Evolutionary conservation across 2,888 invertebrate species (phyloP).

Genomic region (Diplolepis rosae): DNA sequence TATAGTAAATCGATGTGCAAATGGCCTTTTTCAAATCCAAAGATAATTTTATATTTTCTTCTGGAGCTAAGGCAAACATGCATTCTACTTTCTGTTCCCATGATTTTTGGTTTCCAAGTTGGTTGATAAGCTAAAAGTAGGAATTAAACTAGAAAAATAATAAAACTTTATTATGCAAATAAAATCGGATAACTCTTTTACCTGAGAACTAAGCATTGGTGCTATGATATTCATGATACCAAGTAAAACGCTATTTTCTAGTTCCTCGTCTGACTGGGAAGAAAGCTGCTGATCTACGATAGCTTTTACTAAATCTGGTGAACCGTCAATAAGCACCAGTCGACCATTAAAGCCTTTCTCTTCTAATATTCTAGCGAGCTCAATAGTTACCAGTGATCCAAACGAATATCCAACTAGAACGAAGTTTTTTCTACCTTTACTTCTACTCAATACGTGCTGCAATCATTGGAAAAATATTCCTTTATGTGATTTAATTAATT

Average conservation of each 20-base stretch:
- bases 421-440: constrained; percentile 73
- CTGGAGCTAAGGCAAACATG: constrained; percentile 73
- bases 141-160: neutral
- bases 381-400: constrained; percentile 86
- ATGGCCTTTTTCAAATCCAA: constrained; percentile 71
- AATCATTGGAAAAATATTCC: neutral
- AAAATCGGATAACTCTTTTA: constrained; percentile 63
- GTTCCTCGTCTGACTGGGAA: constrained; percentile 73
- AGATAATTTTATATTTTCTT: constrained; percentile 69
- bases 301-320: constrained; percentile 81
- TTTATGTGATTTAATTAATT: neutral
- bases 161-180: neutral
- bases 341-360: constrained; percentile 79
- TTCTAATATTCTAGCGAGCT: constrained; percentile 84
- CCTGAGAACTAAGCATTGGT: constrained; percentile 71
- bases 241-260: constrained; percentile 78
- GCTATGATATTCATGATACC: constrained; percentile 76
- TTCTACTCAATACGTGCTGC: constrained; percentile 77
- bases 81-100: constrained; percentile 77
- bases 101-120: constrained; percentile 68
- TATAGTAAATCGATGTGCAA: constrained; percentile 74
- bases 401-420: constrained; percentile 91
- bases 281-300: constrained; percentile 75
- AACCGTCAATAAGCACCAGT: constrained; percentile 88
- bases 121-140: neutral